A percentile compares a stretch with the other conserved stretches of the same genome.
These are phyloP conservation scores for Cladopsammia gracilis DNA, from an alignment of 64 coral and sea anemone genomes.

Conservation along the genomic window DNA sequence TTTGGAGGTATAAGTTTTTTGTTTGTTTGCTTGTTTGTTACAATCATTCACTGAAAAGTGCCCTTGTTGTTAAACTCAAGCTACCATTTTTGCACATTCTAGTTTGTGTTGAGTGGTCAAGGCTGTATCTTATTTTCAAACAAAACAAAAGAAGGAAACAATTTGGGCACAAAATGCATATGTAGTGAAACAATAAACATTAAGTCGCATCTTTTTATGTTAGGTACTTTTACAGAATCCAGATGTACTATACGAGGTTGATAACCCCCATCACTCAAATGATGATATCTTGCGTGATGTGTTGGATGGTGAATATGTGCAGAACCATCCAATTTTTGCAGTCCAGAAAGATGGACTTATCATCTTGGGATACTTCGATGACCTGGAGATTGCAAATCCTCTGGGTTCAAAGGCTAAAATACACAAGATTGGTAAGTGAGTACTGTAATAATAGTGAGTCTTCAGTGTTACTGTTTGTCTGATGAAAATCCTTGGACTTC, in stretches of 20 bases:
- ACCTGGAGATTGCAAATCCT: conserved; percentile 43
- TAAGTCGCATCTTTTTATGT: conserved; percentile 9
- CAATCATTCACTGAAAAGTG: not conserved
- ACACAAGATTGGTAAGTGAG: conserved; percentile 48
- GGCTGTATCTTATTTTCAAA: not conserved
- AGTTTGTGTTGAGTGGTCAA: not conserved
- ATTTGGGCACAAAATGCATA: not conserved
- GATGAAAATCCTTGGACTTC: not conserved
- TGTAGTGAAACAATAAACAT: conserved; percentile 13
- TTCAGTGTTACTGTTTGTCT: conserved; percentile 8
- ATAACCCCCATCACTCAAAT: conserved; percentile 34
- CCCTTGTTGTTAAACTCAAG: not conserved
- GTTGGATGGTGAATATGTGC: conserved; percentile 36
- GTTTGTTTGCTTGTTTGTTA: not conserved
- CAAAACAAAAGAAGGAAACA: not conserved
- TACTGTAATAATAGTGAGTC: not conserved
- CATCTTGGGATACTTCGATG: conserved; percentile 47
- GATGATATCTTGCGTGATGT: conserved; percentile 56
- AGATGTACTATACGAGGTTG: conserved; percentile 29
- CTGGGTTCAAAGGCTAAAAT: conserved; percentile 65
- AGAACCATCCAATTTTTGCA: conserved; percentile 57
- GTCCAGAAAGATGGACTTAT: not conserved
- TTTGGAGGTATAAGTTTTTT: conserved; percentile 31
- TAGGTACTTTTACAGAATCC: conserved; percentile 33
- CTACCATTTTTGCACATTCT: not conserved